Base-by-base conservation (phyloP, 1,140 invertebrate genomes). In the Cryptotermes secundus region DNA sequence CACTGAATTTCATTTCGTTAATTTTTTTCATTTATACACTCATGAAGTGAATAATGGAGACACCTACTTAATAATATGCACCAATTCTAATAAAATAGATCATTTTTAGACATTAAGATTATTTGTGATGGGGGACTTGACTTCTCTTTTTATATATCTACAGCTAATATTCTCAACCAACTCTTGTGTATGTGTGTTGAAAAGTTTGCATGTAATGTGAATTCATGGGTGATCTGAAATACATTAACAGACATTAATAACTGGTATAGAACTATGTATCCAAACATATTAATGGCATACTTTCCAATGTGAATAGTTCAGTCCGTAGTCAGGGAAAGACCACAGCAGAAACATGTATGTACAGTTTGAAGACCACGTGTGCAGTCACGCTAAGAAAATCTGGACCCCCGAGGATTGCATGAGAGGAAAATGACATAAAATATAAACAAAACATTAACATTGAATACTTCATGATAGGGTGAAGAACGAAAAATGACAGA, bases 51-150 rank as follows among this genome's bases (percentile, higher is more conserved):
- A 16, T 72, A 72, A 72, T 26, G 59, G 26, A 72, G 59, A 72
- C n/a, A 72, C 9, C 59, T 72, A 72, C 2, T 72, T n/a, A 65
- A 65, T 72, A 59, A 31, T 72, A 72, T n/a, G 59, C 59, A 72
- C 59, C 59, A 72, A 72, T 72, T 72, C 59, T 72, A 72, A 31
- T 72, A 72, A 72, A 72, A 72, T 72, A 72, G 59, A 72, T 72
- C 59, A 72, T 72, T 72, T 72, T 72, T 72, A 72, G 26, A 72
- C 59, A 72, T 31, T 72, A 72, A 72, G 59, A 72, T n/a, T 72
- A 72, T 72, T n/a, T 72, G 59, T 31, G 26, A 72, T 72, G 59
- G 59, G 31, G n/a, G 31, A 3, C 22, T 14, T 19, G 26, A n/a
- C 10, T n/a, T 72, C 59, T 65, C 12, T 31, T 72, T 72, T 3